Evolutionary conservation across 2,888 invertebrate species (phyloP).

Genomic region (Octodonta nipae): DNA sequence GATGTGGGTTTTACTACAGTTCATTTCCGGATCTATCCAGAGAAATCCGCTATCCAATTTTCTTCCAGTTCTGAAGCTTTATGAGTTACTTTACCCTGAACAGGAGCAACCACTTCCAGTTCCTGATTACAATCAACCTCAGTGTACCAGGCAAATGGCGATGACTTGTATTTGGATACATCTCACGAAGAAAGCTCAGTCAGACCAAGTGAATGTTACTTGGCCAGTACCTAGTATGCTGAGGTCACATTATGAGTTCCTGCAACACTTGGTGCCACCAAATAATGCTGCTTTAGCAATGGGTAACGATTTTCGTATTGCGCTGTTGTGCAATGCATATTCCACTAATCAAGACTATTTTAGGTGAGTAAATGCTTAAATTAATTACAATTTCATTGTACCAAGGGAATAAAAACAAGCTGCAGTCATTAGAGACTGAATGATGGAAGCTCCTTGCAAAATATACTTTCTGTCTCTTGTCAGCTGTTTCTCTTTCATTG

Average conservation of each 20-base stretch:
- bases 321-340: conserved; percentile 87
- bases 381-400: too few relatives aligned
- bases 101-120: conserved; percentile 78
- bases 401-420: too few relatives aligned
- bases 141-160: conserved; percentile 83
- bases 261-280: conserved; percentile 71
- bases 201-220: conserved; percentile 56
- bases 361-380: conserved; percentile 12
- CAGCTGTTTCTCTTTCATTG: too few relatives aligned
- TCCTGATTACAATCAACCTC: conserved; percentile 76
- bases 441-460: too few relatives aligned
- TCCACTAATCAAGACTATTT: conserved; percentile 84
- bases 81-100: conserved; percentile 85
- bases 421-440: too few relatives aligned
- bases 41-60: conserved; percentile 83
- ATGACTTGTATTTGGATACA: conserved; percentile 95
- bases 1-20: conserved; percentile 98
- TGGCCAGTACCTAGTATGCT: conserved; percentile 31
- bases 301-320: conserved; percentile 80
- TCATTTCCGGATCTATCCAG: conserved; percentile 91
- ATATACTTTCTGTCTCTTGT: too few relatives aligned
- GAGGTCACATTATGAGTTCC: conserved; percentile 47
- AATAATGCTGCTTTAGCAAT: conserved; percentile 56
- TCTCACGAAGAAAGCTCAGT: conserved; percentile 80
- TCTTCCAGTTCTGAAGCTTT: conserved; percentile 76